A percentile compares a stretch with the other conserved stretches of the same genome.
Conservation (phyloP, 2,113 vertebrate species). For the Plecotus auritus region DNA sequence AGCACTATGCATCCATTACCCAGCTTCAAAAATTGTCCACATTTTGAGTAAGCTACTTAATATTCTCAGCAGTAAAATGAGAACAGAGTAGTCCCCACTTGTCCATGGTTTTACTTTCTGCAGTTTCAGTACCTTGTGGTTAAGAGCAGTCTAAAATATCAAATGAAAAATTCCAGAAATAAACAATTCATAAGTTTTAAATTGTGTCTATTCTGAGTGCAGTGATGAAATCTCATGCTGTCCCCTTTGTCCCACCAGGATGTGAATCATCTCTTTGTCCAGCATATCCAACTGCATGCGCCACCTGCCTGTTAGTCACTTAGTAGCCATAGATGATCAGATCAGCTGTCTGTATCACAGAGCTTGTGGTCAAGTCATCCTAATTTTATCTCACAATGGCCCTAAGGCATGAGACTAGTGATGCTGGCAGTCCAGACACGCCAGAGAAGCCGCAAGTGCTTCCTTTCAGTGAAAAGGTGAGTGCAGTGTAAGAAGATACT, state of each 20-base stretch:
- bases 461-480: neutral
- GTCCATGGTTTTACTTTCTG: neutral
- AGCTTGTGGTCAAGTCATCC: neutral
- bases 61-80: neutral
- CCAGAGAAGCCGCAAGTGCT: neutral
- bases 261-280: neutral
- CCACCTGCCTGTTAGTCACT: neutral
- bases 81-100: neutral
- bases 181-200: neutral
- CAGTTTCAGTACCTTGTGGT: neutral
- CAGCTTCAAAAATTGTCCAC: neutral
- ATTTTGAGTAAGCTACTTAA: neutral
- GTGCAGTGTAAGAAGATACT: neutral
- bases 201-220: neutral
- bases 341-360: neutral
- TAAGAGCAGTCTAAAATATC: neutral
- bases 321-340: neutral
- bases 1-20: neutral
- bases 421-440: neutral
- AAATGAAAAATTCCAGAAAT: neutral
- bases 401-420: too few relatives aligned
- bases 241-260: neutral
- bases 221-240: neutral
- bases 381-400: neutral
- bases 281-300: neutral